Conservation (phyloP, 2,113 vertebrate species). For the Notothenia rossii region DNA sequence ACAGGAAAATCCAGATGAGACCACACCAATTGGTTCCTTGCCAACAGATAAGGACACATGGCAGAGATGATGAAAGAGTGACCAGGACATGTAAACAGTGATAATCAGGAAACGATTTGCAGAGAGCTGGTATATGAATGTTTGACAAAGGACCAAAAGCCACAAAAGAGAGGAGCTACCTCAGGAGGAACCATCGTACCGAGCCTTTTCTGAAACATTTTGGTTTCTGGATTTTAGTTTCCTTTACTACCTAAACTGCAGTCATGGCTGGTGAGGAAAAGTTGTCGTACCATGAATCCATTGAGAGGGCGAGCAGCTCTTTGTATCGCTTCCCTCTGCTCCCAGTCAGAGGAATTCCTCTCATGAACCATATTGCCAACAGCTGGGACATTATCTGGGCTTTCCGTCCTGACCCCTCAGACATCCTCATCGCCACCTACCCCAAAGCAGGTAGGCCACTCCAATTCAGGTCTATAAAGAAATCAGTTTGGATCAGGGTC, state of each 20-base stretch:
- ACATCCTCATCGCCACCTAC: constrained; percentile 87
- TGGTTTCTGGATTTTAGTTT: neutral
- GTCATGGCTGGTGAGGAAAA: constrained; percentile 59
- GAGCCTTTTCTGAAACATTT: neutral
- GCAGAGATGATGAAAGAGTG: constrained; percentile 4
- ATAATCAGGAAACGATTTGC: neutral
- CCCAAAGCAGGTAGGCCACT: constrained; percentile 83
- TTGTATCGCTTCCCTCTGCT: constrained; percentile 77
- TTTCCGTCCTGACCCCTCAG: constrained; percentile 83
- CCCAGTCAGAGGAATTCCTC: constrained; percentile 74
- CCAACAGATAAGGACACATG: neutral
- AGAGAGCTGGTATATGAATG: constrained; percentile 1
- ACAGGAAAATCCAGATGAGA: neutral
- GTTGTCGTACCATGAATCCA: constrained; percentile 62
- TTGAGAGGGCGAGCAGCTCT: constrained; percentile 43
- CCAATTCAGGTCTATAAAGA: neutral
- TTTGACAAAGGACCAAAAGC: constrained; percentile 25
- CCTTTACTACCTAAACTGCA: neutral
- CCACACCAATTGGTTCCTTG: neutral
- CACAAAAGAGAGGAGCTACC: constrained; percentile 6
- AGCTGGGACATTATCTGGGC: constrained; percentile 79
- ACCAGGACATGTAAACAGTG: constrained; percentile 14
- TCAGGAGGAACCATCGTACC: neutral
- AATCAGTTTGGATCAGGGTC: too few relatives aligned
- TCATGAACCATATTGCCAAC: constrained; percentile 75